Evolutionary conservation across 92 coral and sea anemone species (phyloP).

Genomic region (Phenganax subtilis): DNA sequence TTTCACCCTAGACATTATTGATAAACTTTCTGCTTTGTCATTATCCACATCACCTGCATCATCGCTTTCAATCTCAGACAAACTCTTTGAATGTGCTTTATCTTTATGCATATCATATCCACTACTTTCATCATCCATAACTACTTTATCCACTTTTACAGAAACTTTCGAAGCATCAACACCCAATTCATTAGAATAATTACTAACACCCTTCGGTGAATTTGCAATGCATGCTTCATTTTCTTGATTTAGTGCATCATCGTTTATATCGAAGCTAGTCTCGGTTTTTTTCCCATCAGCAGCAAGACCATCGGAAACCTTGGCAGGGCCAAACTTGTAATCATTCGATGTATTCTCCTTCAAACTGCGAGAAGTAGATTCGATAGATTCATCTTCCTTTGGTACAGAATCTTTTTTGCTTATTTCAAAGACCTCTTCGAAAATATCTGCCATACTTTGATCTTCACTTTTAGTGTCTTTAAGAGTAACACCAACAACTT

Average conservation of each 20-base stretch:
- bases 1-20: constrained; percentile 17
- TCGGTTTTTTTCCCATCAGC: neutral
- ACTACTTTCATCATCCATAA: neutral
- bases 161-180: neutral
- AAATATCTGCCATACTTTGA: neutral
- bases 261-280: neutral
- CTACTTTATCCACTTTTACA: neutral
- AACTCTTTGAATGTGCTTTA: no score
- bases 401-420: neutral
- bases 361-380: neutral
- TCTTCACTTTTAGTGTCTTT: neutral
- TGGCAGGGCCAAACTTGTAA: neutral
- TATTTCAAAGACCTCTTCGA: neutral
- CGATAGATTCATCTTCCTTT: neutral
- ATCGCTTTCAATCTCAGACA: neutral
- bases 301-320: no score
- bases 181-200: neutral
- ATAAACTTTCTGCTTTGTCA: constrained; percentile 8
- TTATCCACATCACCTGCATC: constrained; percentile 41
- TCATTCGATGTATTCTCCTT: neutral
- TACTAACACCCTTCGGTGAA: neutral
- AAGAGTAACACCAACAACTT: neutral
- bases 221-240: no score
- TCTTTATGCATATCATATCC: neutral
- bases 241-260: neutral